Conservation (phyloP, 2,888 invertebrate species). For the Anorthoa munda region DNA sequence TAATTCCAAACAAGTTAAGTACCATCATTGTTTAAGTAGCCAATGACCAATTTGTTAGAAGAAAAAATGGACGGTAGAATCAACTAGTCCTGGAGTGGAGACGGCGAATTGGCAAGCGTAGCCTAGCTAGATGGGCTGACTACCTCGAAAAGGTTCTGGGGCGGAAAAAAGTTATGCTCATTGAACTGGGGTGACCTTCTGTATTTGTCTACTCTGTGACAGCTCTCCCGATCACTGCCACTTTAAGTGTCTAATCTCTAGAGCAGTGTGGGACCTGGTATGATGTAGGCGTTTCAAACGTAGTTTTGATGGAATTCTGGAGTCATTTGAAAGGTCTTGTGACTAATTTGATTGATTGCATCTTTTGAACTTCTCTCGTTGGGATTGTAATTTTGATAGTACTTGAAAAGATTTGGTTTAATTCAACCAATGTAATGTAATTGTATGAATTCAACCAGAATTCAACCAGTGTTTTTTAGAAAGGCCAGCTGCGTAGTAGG, state of each 20-base stretch:
- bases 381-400: not conserved
- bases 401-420: not conserved
- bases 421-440: not conserved
- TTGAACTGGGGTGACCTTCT: not conserved
- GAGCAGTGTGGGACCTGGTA: conserved; percentile 32
- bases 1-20: not conserved
- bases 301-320: not conserved
- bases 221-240: conserved; percentile 9
- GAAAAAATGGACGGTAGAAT: too few relatives aligned
- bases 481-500: too few relatives aligned
- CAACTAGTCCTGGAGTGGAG: not conserved
- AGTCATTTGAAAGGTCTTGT: conserved; percentile 11
- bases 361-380: not conserved
- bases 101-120: not conserved
- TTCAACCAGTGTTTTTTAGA: too few relatives aligned
- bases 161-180: not conserved
- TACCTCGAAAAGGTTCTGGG: not conserved
- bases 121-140: not conserved
- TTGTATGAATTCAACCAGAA: too few relatives aligned
- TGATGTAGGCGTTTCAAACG: conserved; percentile 15
- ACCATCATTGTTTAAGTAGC: too few relatives aligned
- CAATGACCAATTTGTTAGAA: too few relatives aligned
- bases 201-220: not conserved
- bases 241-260: conserved; percentile 49
- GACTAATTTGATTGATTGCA: conserved; percentile 13